These are phyloP conservation scores for Mixornis gularis DNA, from an alignment of 2,113 vertebrate species.

Conservation along the genomic window DNA sequence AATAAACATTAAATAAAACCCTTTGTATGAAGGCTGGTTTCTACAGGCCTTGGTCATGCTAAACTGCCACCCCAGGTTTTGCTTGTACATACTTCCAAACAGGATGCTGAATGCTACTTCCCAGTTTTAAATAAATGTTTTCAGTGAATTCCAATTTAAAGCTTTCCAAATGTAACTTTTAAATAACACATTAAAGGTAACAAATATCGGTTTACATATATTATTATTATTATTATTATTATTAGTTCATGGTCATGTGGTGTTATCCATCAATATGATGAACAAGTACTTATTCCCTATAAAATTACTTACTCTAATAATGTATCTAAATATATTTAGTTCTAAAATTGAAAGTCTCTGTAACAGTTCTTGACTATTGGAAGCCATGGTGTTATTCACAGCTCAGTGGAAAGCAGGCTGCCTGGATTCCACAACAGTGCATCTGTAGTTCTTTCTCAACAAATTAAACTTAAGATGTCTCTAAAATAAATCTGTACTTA, in stretches of 20 bases:
- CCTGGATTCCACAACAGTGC: constrained; percentile 5
- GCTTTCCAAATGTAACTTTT: constrained; percentile 8
- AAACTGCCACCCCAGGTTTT: neutral
- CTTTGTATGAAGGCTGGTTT: neutral
- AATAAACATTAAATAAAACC: neutral
- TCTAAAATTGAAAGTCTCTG: constrained; percentile 23
- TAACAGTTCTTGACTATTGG: constrained; percentile 7
- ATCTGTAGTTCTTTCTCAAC: neutral
- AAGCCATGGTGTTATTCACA: neutral
- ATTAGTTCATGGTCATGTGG: constrained; percentile 12
- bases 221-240: neutral
- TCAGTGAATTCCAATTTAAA: constrained; percentile 8
- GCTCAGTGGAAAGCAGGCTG: neutral
- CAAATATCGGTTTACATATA: constrained; percentile 19
- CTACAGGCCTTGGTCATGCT: neutral
- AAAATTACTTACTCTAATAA: constrained; percentile 13
- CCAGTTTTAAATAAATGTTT: neutral
- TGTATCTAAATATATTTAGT: constrained; percentile 9
- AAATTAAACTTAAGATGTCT: neutral
- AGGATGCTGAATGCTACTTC: neutral
- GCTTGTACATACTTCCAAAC: neutral
- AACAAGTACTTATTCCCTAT: constrained; percentile 11
- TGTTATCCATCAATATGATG: constrained; percentile 71
- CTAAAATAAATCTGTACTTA: constrained; percentile 1
- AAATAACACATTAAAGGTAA: constrained; percentile 30